Evolutionary conservation across 92 coral and sea anemone species (phyloP), one percentile per base, ranked within the genome.

Genomic region (Heteractis magnifica): DNA sequence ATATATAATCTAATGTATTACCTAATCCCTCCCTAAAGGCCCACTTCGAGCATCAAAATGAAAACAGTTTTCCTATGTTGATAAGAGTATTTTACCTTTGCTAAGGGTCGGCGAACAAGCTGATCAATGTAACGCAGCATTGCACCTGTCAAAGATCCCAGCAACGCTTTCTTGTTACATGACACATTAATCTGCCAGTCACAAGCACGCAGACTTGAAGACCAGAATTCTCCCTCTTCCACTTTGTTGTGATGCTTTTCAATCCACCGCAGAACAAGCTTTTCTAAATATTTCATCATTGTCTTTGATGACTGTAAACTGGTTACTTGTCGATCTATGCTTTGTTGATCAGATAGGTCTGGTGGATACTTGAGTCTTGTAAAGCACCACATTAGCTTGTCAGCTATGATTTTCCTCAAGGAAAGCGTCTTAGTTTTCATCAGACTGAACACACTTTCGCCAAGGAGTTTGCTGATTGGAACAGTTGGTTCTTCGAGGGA

Each of bases 331-430:
- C 56, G 21, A 81, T 68, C 7, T 65, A 81, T 34, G 51, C 62
- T 81, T 23, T 81, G 51, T 53, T 70, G 84, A 16, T 65, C 58
- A 6, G 77, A 21, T 10, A 50, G 49, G 71, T 51, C 14, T 53
- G 48, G 70, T 53, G 82, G 87, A 72, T 81, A 81, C 56, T 76
- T 87, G 18, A 87, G 80, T 51, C 86, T 74, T 49, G 86, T 87
- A 52, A 87, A 72, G 51, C 90, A 87, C 90, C 90, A 82, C 77
- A 81, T 78, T 79, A 87, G 49, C 80, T 87, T 79, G 13, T 56
- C 76, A 49, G 82, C 68, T 55, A 87, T 78, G 73, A 87, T 87
- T 77, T 85, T 68, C 50, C 18, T 71, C 65, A 82, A 23, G 59
- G 83, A 65, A 16, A 79, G 73, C 13, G 48, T 50, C 49, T 65